A percentile compares a stretch with the other conserved stretches of the same genome.
Conservation (phyloP, 2,113 vertebrate genomes). For the Brachionichthys hirsutus region DNA sequence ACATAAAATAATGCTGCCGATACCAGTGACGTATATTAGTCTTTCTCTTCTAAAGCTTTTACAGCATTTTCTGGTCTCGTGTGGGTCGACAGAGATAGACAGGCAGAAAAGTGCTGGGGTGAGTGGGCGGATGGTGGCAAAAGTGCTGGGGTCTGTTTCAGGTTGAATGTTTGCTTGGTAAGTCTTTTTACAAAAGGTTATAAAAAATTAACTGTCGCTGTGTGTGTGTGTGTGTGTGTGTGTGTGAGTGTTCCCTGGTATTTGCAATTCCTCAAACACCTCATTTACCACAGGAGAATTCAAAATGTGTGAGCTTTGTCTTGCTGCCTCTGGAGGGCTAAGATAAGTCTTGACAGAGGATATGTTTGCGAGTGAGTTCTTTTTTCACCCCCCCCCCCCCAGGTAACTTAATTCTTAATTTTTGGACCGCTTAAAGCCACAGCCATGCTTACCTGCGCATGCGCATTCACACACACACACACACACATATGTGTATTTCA, state of each 20-base stretch:
- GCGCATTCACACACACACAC: conserved; percentile 6
- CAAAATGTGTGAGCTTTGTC: conserved; percentile 72
- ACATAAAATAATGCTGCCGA: not conserved
- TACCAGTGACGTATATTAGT: conserved; percentile 28
- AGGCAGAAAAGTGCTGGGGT: conserved; percentile 43
- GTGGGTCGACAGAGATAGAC: conserved; percentile 53
- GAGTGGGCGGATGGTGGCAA: conserved; percentile 52
- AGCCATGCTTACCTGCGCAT: conserved; percentile 18
- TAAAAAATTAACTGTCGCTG: conserved; percentile 71
- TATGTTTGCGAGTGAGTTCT: conserved; percentile 68
- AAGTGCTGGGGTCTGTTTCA: conserved; percentile 50
- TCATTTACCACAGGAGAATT: conserved; percentile 75
- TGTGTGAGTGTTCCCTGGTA: conserved; percentile 44
- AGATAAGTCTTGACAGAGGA: conserved; percentile 74
- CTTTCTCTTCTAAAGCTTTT: conserved; percentile 33
- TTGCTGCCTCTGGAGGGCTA: conserved; percentile 69
- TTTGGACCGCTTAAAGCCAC: conserved; percentile 47
- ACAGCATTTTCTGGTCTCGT: conserved; percentile 39
- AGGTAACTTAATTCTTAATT: conserved; percentile 60
- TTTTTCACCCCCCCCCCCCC: conserved; percentile 49
- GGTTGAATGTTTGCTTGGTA: conserved; percentile 63
- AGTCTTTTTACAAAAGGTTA: conserved; percentile 66
- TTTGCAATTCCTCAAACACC: conserved; percentile 72
- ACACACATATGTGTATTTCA: not conserved
- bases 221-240: conserved; percentile 43